Evolutionary conservation across 2,113 vertebrate genomes (phyloP), one percentile per base, ranked within the genome.

Genomic region (Miniopterus natalensis): DNA sequence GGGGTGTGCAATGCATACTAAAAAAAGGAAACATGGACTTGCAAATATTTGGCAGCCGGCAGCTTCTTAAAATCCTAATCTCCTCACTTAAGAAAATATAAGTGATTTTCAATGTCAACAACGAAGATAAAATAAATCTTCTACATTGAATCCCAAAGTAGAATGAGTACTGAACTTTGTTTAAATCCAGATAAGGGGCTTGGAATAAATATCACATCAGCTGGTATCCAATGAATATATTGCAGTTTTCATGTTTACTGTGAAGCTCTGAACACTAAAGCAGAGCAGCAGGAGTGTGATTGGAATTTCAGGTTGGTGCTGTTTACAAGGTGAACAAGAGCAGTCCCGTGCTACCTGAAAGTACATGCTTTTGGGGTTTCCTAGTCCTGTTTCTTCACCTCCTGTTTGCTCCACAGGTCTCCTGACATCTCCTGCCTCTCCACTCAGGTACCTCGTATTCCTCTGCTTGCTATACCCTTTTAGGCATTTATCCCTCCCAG

Each of bases 21-120:
- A 80, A 90, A 92, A 84, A 47, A 79, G 40, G n/a, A 49, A 77
- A 92, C 86, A 65, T 47, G 47, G 59, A 81, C 18, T 73, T 92
- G 59, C 49, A 79, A 86, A 83, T 31, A 47, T 29, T 31, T 36
- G 12, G 42, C 61, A 87, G 63, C 70, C 79, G 55, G 49, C 63
- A 49, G 49, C 55, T 93, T 92, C 92, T 78, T 78, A 83, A 95
- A 90, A 79, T 78, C 68, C 31, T 42, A 57, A 88, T 77, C 47
- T 80, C 29, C 49, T 89, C 45, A 63, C 74, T 89, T 74, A 81
- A 70, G 93, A 71, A 96, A 79, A 83, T 79, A 31, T 31, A 77
- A 89, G 59, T 74, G 61, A 92, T 89, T 95, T 95, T 57, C 83
- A 88, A 21, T 70, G 95, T 96, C 18, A 75, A 53, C 51, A 86